Evolutionary conservation across 2,797 vertebrate genomes (phyloP).

Genomic region (Thaleichthys pacificus): DNA sequence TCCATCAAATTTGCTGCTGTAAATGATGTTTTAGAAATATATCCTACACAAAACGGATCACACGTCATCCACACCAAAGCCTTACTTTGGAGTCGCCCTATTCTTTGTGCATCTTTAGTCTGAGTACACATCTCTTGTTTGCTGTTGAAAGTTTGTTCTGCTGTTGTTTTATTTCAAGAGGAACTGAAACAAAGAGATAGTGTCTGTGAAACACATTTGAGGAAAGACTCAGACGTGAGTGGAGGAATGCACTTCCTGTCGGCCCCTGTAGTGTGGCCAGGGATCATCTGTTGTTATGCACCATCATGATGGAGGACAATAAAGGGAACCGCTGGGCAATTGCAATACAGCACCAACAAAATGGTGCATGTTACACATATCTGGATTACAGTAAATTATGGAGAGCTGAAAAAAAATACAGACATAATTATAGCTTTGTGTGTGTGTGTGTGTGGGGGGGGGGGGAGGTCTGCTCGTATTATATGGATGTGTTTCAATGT

Average conservation of each 20-base stretch:
- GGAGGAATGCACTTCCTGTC: constrained; percentile 67
- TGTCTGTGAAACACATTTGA: constrained; percentile 61
- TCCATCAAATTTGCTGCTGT: constrained; percentile 23
- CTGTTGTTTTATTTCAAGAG: constrained; percentile 32
- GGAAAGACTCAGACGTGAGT: constrained; percentile 45
- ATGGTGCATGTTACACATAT: constrained; percentile 24
- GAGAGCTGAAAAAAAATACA: constrained; percentile 8
- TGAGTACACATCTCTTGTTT: neutral
- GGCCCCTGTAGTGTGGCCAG: constrained; percentile 49
- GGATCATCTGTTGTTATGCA: constrained; percentile 53
- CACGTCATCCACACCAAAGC: constrained; percentile 2
- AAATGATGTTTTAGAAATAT: neutral
- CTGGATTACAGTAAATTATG: constrained; percentile 11
- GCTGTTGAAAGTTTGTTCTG: constrained; percentile 14
- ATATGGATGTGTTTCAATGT: constrained; percentile 6
- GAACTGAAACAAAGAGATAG: constrained; percentile 49
- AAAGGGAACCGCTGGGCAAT: constrained; percentile 51
- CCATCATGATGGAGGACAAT: constrained; percentile 48
- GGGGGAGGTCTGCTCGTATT: neutral
- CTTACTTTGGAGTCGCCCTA: neutral
- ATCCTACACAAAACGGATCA: neutral
- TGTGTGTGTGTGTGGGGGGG: constrained; percentile 1
- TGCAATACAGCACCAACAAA: constrained; percentile 39
- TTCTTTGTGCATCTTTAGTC: neutral
- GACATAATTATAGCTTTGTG: constrained; percentile 20